Base-by-base conservation (phyloP, 1,140 invertebrate genomes). In the Oreohelix idahoensis region DNA sequence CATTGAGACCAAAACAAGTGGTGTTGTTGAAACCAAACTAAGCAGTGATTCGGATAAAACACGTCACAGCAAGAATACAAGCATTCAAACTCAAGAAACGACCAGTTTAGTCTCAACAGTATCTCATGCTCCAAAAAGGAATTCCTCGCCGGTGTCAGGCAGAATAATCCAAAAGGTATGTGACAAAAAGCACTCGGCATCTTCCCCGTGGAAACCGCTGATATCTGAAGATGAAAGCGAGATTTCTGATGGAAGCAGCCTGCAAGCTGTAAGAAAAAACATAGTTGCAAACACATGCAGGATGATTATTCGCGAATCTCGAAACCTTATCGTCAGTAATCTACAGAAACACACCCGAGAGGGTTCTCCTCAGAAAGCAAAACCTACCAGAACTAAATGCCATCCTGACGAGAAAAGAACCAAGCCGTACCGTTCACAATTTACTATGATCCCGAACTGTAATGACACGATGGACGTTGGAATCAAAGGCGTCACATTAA, bases 301-400 rank as follows among this genome's bases (percentile, higher is more conserved):
- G 29, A 45, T 45, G 74, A 76, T 76, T 35, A 76, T 76, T 26
- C 74, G 45, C 17, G 74, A 76, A 35, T 45, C 74, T 35, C 8
- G 42, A n/a, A 76, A 73, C 38, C 71, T 73, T 1, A 4, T 73
- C 1, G 71, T 42, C 71, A 73, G n/a, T 29, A 42, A 32, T 32
- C n/a, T 32, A 32, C 63, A 66, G 20, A 66, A 35, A 4, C 63
- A 32, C n/a, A 66, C 63, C 11, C n/a, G 63, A 66, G 63, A 66
- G 5, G 63, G 32, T 32, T 66, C 63, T 2, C 63, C 63, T 32
- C 2, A 66, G 29, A 29, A 17, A 66, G n/a, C 63, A 66, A 17
- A 2, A 5, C 63, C 29, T 32, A 1, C 29, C 1, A n/a, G 32
- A 5, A 66, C 5, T 32, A 4, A 35, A 5, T 29, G 8, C n/a